Percentiles rank a stretch among this genome's conserved stretches.
These are phyloP conservation scores for Chromis chromis DNA, from an alignment of 2,797 vertebrate species.

Conservation along the genomic window DNA sequence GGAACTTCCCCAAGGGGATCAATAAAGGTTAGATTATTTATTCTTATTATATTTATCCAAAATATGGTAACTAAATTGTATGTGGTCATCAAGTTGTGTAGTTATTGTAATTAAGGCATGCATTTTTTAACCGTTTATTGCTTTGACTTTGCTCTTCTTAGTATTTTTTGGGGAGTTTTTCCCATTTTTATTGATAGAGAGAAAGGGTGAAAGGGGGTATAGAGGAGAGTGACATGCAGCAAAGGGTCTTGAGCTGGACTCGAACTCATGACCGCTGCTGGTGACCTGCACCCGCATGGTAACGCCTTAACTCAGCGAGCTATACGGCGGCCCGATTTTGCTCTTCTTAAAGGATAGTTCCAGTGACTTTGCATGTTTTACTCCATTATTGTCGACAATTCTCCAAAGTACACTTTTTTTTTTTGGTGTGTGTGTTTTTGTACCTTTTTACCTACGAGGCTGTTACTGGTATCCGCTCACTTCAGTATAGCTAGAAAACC, in stretches of 20 bases:
- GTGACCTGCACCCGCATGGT: too few species aligned
- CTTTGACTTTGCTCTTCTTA: not conserved
- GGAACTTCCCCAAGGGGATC: too few species aligned
- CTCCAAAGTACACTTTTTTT: constrained; percentile 6
- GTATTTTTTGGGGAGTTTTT: too few species aligned
- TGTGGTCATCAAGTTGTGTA: not conserved
- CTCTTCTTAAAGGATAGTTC: not conserved
- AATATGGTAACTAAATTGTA: not conserved
- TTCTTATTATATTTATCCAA: too few species aligned
- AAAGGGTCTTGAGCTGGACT: too few species aligned
- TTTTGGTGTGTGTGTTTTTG: not conserved
- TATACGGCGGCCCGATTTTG: too few species aligned
- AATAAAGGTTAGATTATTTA: too few species aligned
- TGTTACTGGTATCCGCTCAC: constrained; percentile 6
- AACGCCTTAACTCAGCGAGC: too few species aligned
- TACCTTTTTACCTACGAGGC: constrained; percentile 22
- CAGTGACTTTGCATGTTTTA: not conserved
- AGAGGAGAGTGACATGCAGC: too few species aligned
- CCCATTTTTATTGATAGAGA: too few species aligned
- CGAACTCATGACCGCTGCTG: too few species aligned
- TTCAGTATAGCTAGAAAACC: constrained; percentile 8
- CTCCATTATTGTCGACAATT: constrained; percentile 23
- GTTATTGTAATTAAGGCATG: not conserved
- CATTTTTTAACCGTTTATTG: not conserved
- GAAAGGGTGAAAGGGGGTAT: too few species aligned